Base-by-base conservation (phyloP, 2,888 invertebrate species). In the Ashinkailepas kermadecensis region DNA sequence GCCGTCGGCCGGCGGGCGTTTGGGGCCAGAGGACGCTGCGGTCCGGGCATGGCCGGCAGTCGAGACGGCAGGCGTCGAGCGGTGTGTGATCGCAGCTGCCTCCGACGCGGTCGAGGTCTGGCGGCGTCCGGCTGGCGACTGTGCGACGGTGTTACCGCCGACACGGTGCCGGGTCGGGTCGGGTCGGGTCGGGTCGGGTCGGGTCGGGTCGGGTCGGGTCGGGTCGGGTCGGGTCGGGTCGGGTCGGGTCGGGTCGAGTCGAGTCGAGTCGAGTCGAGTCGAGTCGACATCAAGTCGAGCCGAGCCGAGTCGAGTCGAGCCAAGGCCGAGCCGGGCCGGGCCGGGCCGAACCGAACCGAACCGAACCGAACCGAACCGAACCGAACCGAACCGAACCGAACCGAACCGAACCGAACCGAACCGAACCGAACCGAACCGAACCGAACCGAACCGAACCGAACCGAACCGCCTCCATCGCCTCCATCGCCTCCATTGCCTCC, bases 121-220 rank as follows among this genome's bases (percentile, higher is more conserved):
- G 39, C 39, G 39, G 39, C 39, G 39, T 39, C 39, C 39, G 39
- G 39, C 39, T 39, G 39, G 39, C 39, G 4, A 4, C 39, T 39
- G 39, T 39, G 39, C 4, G 39, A 39, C 39, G 39, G 39, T 39
- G 39, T 4, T 39, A 39, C 39, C 39, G 4, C 39, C 39, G 39
- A 39, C 39, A 39, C 39, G 39, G 39, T 39, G 9, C 56, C 80
- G 80, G 80, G 80, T 6, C 54, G 80, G 4, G 80, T 25, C 56
- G 80, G 8, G 39, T 25, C 80, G 80, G 80, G 54, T 80, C 54
- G 80, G 56, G 80, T 80, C 56, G 80, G 57, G 80, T 80, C 80
- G 80, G 80, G 15, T 80, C 54, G 80, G 56, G 80, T 80, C 56
- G 80, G 57, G 80, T 25, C 80, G 80, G 80, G 54, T 80, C 54